Conservation (phyloP, 2,797 vertebrate species). For the Anolis apletophallus region DNA sequence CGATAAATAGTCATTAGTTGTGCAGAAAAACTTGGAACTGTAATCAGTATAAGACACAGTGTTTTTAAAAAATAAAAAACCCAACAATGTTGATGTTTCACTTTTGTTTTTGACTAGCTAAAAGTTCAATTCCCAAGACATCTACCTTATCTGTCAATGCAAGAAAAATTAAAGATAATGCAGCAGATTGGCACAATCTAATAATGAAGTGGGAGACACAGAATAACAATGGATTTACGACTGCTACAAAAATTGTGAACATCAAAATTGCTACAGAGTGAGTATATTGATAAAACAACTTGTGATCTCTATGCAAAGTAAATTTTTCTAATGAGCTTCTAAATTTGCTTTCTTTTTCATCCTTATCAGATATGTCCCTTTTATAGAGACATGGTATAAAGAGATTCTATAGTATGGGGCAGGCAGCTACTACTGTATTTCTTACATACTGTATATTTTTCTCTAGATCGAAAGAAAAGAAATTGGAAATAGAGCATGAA, state of each 20-base stretch:
- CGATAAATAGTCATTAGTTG: background rate
- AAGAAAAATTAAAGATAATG: conserved; percentile 92
- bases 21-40: background rate
- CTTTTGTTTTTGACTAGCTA: conserved; percentile 50
- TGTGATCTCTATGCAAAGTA: conserved; percentile 16
- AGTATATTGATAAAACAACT: conserved; percentile 55
- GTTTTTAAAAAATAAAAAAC: no score
- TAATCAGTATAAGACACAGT: no score
- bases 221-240: conserved; percentile 82
- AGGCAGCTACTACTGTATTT: background rate
- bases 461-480: conserved; percentile 75
- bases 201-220: conserved; percentile 89
- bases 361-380: background rate
- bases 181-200: conserved; percentile 95
- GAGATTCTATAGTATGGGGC: background rate
- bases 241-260: conserved; percentile 84
- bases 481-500: conserved; percentile 65
- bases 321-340: background rate
- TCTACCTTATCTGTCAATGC: conserved; percentile 84
- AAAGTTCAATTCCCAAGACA: conserved; percentile 77
- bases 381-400: background rate
- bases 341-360: background rate
- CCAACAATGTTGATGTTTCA: background rate
- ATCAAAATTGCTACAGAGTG: conserved; percentile 80
- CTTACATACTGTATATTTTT: conserved; percentile 14